These are phyloP conservation scores for Sarcophaga bullata DNA, from an alignment of 1,140 invertebrate genomes.

Conservation along the genomic window DNA sequence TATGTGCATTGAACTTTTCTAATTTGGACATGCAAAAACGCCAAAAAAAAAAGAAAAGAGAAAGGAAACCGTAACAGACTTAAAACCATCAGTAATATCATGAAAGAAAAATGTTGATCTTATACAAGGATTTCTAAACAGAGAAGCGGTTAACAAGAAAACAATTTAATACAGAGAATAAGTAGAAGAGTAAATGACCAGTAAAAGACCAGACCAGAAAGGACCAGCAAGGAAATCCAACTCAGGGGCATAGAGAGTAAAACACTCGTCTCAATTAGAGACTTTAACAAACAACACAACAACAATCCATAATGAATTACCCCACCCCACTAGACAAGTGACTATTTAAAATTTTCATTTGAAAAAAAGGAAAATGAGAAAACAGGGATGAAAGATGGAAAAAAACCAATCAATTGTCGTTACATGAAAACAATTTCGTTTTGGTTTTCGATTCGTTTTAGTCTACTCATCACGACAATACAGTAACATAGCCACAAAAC, in stretches of 20 bases:
- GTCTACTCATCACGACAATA: background rate
- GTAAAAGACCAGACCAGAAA: too few species aligned
- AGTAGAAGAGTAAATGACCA: too few species aligned
- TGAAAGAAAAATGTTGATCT: too few species aligned
- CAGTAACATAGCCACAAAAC: background rate
- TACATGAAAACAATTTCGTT: slow-evolving; percentile 33
- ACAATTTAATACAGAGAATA: too few species aligned
- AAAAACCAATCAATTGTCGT: slow-evolving; percentile 37
- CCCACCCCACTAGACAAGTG: background rate
- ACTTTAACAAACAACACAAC: background rate
- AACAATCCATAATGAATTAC: background rate
- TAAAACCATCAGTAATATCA: too few species aligned
- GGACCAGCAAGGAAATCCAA: too few species aligned
- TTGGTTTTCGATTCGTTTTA: background rate
- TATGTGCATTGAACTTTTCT: background rate
- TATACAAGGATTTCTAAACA: too few species aligned
- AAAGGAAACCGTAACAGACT: too few species aligned
- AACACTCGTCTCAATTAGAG: background rate
- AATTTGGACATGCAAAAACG: too few species aligned
- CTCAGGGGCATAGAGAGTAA: background rate
- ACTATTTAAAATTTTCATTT: background rate
- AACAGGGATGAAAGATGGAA: background rate
- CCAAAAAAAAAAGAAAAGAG: too few species aligned
- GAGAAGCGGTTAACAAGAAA: too few species aligned
- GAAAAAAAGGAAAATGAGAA: background rate